Evolutionary conservation across 1,140 invertebrate species (phyloP).

Genomic region (Aphelinus certus): DNA sequence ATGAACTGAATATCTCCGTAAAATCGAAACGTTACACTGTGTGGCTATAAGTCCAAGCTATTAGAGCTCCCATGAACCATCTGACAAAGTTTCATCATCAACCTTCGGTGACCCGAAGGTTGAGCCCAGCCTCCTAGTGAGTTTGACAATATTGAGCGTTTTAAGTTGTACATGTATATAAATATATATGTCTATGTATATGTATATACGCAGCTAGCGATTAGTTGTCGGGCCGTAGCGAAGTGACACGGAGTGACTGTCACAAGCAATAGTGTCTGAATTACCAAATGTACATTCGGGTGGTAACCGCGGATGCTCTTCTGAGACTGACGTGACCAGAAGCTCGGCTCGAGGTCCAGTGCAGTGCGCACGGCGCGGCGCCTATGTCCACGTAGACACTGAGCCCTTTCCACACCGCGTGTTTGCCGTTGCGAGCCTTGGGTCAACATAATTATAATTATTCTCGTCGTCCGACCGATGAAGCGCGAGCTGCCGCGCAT

Average conservation of each 20-base stretch:
- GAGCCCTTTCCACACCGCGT: neutral
- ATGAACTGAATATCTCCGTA: no score
- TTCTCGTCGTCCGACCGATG: constrained; percentile 9
- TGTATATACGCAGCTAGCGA: neutral
- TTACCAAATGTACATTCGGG: constrained; percentile 18
- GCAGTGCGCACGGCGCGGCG: neutral
- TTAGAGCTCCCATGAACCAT: no score
- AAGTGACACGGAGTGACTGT: neutral
- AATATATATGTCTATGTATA: no score
- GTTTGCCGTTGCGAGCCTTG: neutral
- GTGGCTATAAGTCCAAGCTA: no score
- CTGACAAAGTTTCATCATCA: no score
- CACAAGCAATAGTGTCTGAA: constrained; percentile 27
- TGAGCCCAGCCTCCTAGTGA: no score
- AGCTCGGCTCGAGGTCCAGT: neutral
- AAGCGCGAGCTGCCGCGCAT: neutral
- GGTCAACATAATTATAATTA: constrained; percentile 29
- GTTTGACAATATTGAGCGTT: no score
- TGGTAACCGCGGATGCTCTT: constrained; percentile 21
- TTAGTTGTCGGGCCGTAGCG: neutral
- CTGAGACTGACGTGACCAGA: constrained; percentile 26
- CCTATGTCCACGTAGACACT: neutral
- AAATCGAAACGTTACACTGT: no score
- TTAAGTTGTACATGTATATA: no score
- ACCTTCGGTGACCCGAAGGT: no score